Conservation (phyloP, 2,113 vertebrate species). For the Psilopsiagon aurifrons region DNA sequence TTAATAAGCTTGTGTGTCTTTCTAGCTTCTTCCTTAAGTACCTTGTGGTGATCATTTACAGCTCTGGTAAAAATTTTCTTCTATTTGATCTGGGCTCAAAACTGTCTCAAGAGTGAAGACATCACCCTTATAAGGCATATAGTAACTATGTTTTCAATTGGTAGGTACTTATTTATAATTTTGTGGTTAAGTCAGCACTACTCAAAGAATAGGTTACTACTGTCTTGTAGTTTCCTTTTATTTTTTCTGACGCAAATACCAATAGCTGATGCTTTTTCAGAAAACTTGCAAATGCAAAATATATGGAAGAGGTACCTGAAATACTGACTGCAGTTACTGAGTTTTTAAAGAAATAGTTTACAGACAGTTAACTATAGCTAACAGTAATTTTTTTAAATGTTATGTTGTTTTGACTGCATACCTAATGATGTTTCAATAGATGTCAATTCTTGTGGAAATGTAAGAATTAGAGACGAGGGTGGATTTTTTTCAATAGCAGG, state of each 20-base stretch:
- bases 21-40: not conserved
- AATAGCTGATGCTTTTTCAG: not conserved
- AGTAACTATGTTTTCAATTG: not conserved
- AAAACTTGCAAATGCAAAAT: not conserved
- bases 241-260: not conserved
- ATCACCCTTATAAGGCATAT: not conserved
- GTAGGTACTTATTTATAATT: not conserved
- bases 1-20: not conserved
- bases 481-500: slow-evolving; percentile 40
- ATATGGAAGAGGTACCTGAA: not conserved
- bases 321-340: not conserved
- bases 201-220: not conserved
- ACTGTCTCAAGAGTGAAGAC: not conserved
- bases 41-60: not conserved
- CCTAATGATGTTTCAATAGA: slow-evolving; percentile 39
- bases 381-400: slow-evolving; percentile 37
- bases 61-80: not conserved
- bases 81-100: not conserved
- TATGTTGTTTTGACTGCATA: slow-evolving; percentile 55
- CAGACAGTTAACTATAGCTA: slow-evolving; percentile 26
- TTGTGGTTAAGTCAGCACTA: not conserved
- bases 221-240: not conserved
- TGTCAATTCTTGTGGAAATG: slow-evolving; percentile 28
- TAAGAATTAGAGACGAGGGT: not conserved
- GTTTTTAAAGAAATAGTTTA: slow-evolving; percentile 31